Evolutionary conservation across 2,797 vertebrate species (phyloP).

Genomic region (Platyrinchus mystaceus): DNA sequence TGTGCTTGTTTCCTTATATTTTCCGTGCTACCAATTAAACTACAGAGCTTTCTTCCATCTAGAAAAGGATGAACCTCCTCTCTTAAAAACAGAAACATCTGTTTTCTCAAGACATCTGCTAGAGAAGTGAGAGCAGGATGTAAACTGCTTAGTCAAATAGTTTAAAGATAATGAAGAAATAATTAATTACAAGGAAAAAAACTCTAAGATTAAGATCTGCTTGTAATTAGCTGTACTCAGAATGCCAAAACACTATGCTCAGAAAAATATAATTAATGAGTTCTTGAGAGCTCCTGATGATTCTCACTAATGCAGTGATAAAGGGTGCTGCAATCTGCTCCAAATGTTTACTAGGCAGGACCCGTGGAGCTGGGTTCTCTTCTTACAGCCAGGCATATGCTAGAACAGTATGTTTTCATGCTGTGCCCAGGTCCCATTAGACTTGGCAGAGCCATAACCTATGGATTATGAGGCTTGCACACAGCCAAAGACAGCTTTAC

Average conservation of each 20-base stretch:
- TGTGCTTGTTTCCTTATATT: not conserved
- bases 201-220: slow-evolving; percentile 65
- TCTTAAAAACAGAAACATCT: slow-evolving; percentile 68
- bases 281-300: slow-evolving; percentile 54
- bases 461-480: not conserved
- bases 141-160: slow-evolving; percentile 67
- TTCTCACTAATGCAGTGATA: slow-evolving; percentile 41
- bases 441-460: slow-evolving; percentile 20
- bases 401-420: slow-evolving; percentile 1
- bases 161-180: slow-evolving; percentile 73
- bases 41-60: not conserved
- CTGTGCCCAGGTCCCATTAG: slow-evolving; percentile 53
- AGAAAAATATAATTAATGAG: slow-evolving; percentile 70
- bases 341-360: slow-evolving; percentile 19
- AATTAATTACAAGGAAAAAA: slow-evolving; percentile 63
- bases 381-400: slow-evolving; percentile 24
- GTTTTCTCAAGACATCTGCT: slow-evolving; percentile 70
- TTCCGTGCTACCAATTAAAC: not conserved
- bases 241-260: slow-evolving; percentile 62
- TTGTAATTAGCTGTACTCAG: slow-evolving; percentile 71
- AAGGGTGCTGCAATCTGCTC: slow-evolving; percentile 57
- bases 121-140: slow-evolving; percentile 40
- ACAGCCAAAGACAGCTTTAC: slow-evolving; percentile 33
- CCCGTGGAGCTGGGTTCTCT: not conserved
- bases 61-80: slow-evolving; percentile 15